Percentiles rank a stretch among this genome's conserved stretches.
phyloP scores from a whole-genome alignment of 2,797 vertebrate genomes.

The Eulemur coronatus region DNA sequence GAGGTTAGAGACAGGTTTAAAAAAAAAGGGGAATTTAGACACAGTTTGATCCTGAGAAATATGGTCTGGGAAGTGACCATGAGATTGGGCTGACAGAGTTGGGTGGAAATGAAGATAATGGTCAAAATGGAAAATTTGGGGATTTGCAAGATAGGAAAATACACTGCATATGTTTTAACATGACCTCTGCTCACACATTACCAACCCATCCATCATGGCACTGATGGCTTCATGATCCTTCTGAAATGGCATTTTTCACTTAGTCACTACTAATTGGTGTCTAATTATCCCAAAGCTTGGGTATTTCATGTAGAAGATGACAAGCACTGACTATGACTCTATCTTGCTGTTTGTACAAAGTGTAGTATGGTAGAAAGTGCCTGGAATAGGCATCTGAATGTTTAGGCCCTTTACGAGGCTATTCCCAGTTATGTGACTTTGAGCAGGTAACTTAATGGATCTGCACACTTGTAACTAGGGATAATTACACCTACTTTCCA shows the following conservation, averaged over 20 bases:
- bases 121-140: background rate
- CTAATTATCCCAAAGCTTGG: background rate
- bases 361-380: background rate
- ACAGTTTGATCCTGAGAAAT: background rate
- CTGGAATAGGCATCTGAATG: background rate
- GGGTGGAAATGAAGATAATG: background rate
- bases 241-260: background rate
- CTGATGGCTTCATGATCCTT: background rate
- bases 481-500: background rate
- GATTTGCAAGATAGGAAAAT: background rate
- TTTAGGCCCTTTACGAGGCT: background rate
- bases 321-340: background rate
- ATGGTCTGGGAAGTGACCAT: background rate
- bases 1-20: background rate
- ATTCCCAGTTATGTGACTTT: background rate
- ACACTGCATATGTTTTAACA: rapidly evolving
- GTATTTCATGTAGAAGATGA: background rate
- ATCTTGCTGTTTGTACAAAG: background rate
- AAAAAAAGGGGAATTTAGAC: background rate
- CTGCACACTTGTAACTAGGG: background rate
- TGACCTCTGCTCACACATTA: background rate
- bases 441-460: background rate
- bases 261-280: background rate
- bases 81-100: background rate
- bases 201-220: rapidly evolving